These are phyloP conservation scores for Misgurnus mizolepis DNA, from an alignment of 2,113 vertebrate genomes.

Conservation along the genomic window DNA sequence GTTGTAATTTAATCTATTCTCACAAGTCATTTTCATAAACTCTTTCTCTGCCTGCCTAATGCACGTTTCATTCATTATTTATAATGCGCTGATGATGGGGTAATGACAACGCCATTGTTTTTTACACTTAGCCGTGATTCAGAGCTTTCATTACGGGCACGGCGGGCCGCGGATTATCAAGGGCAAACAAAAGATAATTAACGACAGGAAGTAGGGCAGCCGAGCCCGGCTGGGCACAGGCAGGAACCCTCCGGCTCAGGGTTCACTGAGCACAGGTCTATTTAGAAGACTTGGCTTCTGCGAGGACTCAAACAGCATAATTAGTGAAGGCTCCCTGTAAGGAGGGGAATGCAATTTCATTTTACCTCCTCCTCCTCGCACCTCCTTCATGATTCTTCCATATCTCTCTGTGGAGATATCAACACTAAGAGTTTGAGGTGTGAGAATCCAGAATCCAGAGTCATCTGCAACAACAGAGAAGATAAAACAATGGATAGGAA, in stretches of 20 bases:
- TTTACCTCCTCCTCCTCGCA: constrained; percentile 49
- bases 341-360: constrained; percentile 58
- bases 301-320: constrained; percentile 75
- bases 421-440: constrained; percentile 43
- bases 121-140: constrained; percentile 88
- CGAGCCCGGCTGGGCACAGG: constrained; percentile 65
- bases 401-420: constrained; percentile 50
- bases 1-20: constrained; percentile 99
- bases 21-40: constrained; percentile 95
- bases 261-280: constrained; percentile 76
- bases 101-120: constrained; percentile 97
- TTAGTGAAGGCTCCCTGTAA: constrained; percentile 64
- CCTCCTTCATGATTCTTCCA: constrained; percentile 26
- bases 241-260: constrained; percentile 65
- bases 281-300: constrained; percentile 66
- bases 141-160: constrained; percentile 90
- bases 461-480: background rate
- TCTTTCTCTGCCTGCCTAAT: constrained; percentile 88
- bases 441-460: constrained; percentile 28
- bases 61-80: constrained; percentile 97
- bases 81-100: constrained; percentile 93
- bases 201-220: constrained; percentile 77
- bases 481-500: constrained; percentile 24
- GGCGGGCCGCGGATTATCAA: constrained; percentile 91
- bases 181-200: constrained; percentile 99